phyloP scores from a whole-genome alignment of 2,888 invertebrate genomes.

The Theretra japonica region DNA sequence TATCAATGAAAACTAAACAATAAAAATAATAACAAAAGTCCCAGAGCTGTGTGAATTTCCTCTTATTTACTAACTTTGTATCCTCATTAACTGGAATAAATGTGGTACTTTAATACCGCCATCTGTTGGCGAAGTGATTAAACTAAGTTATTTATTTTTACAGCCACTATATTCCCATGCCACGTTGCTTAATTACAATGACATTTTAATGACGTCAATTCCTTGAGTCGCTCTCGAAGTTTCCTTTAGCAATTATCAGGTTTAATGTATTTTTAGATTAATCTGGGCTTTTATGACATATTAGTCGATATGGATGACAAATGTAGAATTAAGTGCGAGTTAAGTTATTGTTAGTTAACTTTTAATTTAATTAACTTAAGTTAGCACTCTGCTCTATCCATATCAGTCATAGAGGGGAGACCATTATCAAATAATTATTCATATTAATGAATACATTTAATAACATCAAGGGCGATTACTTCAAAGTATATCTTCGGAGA shows the following conservation, averaged over 20 bases:
- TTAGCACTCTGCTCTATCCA: too few relatives aligned
- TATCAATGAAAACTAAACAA: background rate
- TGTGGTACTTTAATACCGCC: conserved; percentile 24
- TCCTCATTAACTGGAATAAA: conserved; percentile 25
- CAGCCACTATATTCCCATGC: conserved; percentile 23
- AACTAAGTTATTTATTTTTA: conserved; percentile 26
- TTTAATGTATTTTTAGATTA: conserved; percentile 3
- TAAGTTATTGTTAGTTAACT: too few relatives aligned
- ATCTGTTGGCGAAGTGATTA: conserved; percentile 26
- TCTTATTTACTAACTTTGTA: conserved; percentile 22
- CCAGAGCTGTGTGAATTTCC: background rate
- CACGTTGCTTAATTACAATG: conserved; percentile 26
- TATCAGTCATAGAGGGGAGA: too few relatives aligned
- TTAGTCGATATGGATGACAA: too few relatives aligned
- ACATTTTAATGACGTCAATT: conserved; percentile 24
- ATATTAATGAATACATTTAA: too few relatives aligned
- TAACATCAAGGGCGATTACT: too few relatives aligned
- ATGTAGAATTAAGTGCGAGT: too few relatives aligned
- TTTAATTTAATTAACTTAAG: too few relatives aligned
- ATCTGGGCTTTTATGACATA: background rate
- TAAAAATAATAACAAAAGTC: conserved; percentile 14
- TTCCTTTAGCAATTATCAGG: background rate
- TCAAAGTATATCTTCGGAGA: too few relatives aligned
- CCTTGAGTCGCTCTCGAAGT: conserved; percentile 1
- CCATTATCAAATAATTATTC: too few relatives aligned